A percentile compares a stretch with the other conserved stretches of the same genome.
Evolutionary conservation across 2,888 invertebrate species (phyloP).

Genomic region (Kryphioiulus occultus): DNA sequence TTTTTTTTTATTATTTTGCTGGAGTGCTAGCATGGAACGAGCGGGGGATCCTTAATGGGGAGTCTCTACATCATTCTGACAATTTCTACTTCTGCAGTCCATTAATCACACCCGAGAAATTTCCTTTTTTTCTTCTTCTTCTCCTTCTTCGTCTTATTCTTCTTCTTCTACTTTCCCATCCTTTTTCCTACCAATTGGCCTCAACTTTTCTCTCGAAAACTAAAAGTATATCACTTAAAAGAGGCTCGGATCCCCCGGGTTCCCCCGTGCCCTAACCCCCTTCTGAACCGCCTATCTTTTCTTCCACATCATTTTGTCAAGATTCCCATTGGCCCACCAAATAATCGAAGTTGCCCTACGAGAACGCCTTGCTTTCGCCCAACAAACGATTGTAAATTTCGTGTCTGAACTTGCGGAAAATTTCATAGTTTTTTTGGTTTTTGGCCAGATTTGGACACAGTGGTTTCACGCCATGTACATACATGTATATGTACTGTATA

Average conservation of each 20-base stretch:
- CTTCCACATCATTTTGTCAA: constrained; percentile 25
- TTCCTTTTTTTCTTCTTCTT: neutral
- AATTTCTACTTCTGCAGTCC: constrained; percentile 43
- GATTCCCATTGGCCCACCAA: neutral
- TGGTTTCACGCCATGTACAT: no score
- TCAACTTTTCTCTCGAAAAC: constrained; percentile 4
- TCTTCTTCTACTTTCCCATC: neutral
- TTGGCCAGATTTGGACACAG: no score
- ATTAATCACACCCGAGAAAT: constrained; percentile 45
- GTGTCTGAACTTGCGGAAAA: neutral
- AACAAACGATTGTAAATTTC: neutral
- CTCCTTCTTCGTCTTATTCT: neutral
- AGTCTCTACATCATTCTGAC: constrained; percentile 45
- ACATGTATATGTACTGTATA: no score
- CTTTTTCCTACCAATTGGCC: neutral
- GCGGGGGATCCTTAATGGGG: constrained; percentile 19
- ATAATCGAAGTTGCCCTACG: neutral
- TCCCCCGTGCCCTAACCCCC: neutral
- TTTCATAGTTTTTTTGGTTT: neutral
- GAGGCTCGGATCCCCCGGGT: neutral
- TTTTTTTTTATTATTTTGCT: neutral
- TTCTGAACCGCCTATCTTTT: neutral
- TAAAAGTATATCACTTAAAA: constrained; percentile 22
- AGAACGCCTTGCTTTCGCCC: neutral
- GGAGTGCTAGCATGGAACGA: neutral